These are phyloP conservation scores for Phytoseiulus persimilis DNA, from an alignment of 2,888 invertebrate species.

Conservation along the genomic window DNA sequence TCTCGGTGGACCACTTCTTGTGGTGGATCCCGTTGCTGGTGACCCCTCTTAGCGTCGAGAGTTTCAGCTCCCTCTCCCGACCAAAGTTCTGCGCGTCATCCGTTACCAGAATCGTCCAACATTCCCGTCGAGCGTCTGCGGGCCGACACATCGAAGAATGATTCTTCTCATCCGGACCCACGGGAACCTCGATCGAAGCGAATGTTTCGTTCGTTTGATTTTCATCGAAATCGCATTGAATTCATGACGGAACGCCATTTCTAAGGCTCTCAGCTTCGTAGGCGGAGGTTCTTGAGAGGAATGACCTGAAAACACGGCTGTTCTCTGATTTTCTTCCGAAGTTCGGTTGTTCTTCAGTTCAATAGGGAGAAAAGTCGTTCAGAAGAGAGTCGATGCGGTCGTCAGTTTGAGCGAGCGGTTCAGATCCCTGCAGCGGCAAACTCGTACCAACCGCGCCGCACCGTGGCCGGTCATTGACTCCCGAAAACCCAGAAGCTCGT, in stretches of 20 bases:
- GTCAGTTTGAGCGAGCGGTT: not conserved
- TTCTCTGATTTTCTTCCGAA: too few relatives aligned
- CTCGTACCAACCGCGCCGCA: not conserved
- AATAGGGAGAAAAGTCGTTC: not conserved
- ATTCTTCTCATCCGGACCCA: too few relatives aligned
- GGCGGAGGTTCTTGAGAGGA: too few relatives aligned
- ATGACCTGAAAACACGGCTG: too few relatives aligned
- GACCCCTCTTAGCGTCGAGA: not conserved
- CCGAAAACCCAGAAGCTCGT: not conserved
- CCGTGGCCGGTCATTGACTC: not conserved
- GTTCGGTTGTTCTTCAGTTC: too few relatives aligned
- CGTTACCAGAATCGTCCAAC: not conserved
- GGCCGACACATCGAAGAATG: too few relatives aligned
- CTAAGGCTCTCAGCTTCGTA: too few relatives aligned
- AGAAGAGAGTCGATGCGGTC: not conserved
- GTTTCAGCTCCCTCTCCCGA: not conserved
- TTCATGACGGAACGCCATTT: too few relatives aligned
- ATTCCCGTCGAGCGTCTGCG: not conserved
- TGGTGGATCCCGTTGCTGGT: not conserved
- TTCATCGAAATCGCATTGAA: too few relatives aligned
- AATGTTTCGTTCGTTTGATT: too few relatives aligned
- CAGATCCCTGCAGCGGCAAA: not conserved
- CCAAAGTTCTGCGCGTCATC: not conserved
- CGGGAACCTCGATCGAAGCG: too few relatives aligned
- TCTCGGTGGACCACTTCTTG: not conserved